A percentile compares a stretch with the other conserved stretches of the same genome.
Evolutionary conservation across 2,113 vertebrate species (phyloP).

Genomic region (Pholis gunnellus): DNA sequence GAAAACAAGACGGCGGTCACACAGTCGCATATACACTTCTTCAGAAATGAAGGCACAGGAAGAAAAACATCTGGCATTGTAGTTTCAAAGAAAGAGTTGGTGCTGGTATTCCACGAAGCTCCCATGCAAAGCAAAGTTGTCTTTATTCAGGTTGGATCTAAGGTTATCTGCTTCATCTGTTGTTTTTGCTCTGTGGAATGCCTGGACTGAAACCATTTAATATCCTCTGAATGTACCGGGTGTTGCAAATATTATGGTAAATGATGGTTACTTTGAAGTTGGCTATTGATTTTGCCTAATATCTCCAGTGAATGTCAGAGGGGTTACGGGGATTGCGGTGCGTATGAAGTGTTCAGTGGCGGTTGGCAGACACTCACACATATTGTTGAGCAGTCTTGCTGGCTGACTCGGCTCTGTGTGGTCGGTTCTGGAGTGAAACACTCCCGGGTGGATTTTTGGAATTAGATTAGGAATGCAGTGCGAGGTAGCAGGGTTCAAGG

Average conservation of each 20-base stretch:
- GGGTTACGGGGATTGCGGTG: slow-evolving; percentile 50
- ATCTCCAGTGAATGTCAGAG: slow-evolving; percentile 53
- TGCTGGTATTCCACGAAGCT: slow-evolving; percentile 29
- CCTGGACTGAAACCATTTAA: slow-evolving; percentile 51
- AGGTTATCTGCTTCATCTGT: slow-evolving; percentile 71
- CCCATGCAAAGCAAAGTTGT: slow-evolving; percentile 66
- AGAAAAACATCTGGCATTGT: slow-evolving; percentile 36
- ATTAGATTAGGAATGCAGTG: slow-evolving; percentile 73
- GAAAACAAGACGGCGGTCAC: not conserved
- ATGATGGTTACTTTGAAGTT: slow-evolving; percentile 67
- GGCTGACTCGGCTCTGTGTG: slow-evolving; percentile 27
- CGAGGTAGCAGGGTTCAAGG: slow-evolving; percentile 65
- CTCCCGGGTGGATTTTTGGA: slow-evolving; percentile 63
- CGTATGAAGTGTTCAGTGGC: slow-evolving; percentile 52
- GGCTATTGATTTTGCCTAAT: slow-evolving; percentile 68
- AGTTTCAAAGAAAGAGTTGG: not conserved
- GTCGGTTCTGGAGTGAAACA: slow-evolving; percentile 45
- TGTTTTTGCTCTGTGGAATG: slow-evolving; percentile 69
- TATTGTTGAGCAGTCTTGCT: slow-evolving; percentile 25
- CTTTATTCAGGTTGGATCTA: slow-evolving; percentile 69
- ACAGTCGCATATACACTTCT: not conserved
- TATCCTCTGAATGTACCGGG: slow-evolving; percentile 58
- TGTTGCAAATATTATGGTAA: slow-evolving; percentile 56
- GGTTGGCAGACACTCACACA: slow-evolving; percentile 45
- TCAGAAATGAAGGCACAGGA: slow-evolving; percentile 20